These are phyloP conservation scores for Paedocypris micromegethes DNA, from an alignment of 2,797 vertebrate species.

Conservation along the genomic window DNA sequence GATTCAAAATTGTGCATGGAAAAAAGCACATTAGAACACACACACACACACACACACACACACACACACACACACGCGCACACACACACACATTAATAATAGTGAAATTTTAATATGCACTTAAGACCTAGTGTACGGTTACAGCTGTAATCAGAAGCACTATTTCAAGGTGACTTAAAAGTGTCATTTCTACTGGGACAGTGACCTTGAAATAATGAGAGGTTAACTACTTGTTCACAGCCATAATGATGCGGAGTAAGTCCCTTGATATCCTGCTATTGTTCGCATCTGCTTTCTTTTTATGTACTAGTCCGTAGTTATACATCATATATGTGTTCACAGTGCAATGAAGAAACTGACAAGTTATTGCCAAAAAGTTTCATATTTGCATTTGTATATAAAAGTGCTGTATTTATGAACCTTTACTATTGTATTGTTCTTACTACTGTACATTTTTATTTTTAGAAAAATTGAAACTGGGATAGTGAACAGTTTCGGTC, in stretches of 20 bases:
- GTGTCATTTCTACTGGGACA: slow-evolving; percentile 2
- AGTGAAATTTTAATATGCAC: neutral
- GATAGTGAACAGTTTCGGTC: too few relatives aligned
- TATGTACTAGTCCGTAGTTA: neutral
- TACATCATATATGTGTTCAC: neutral
- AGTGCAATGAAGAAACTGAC: too few relatives aligned
- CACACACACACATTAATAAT: neutral
- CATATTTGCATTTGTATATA: too few relatives aligned
- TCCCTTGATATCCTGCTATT: too few relatives aligned
- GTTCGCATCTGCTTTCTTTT: too few relatives aligned
- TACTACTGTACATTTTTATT: too few relatives aligned
- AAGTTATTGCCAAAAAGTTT: too few relatives aligned
- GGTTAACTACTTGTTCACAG: slow-evolving; percentile 7
- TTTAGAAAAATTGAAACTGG: too few relatives aligned
- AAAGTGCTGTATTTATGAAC: too few relatives aligned
- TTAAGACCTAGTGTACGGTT: too few relatives aligned
- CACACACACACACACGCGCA: neutral
- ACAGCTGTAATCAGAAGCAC: neutral
- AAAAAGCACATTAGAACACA: neutral
- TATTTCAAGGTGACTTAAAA: slow-evolving; percentile 19
- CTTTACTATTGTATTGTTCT: too few relatives aligned
- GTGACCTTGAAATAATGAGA: neutral
- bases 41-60: neutral
- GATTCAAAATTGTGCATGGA: slow-evolving; percentile 3
- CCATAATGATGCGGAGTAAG: neutral